Percentiles rank a stretch among this genome's conserved stretches.
Conservation (phyloP, 2,797 vertebrate genomes). For the Odontamblyopus lacepedii region DNA sequence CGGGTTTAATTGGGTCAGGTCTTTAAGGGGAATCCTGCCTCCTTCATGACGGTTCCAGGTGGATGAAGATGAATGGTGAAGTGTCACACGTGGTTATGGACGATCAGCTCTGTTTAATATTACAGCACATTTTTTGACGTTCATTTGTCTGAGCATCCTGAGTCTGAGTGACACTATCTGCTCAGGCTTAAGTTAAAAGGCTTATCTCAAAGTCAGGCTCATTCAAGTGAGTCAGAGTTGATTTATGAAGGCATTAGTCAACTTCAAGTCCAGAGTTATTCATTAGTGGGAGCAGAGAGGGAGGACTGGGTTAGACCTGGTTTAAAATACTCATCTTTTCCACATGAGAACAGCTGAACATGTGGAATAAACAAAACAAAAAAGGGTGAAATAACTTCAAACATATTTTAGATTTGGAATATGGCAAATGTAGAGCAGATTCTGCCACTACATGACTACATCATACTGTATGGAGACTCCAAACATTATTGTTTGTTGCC, state of each 20-base stretch:
- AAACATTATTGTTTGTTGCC: no score
- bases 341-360: no score
- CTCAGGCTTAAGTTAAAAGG: conserved; percentile 1
- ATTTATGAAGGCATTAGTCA: conserved; percentile 5
- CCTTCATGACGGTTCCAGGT: no score
- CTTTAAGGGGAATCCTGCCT: no score
- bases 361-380: no score
- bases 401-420: no score
- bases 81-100: not conserved
- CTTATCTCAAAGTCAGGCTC: not conserved
- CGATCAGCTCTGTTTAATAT: not conserved
- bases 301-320: not conserved
- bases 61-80: not conserved
- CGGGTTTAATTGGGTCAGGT: no score
- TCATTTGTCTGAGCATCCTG: not conserved
- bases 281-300: not conserved
- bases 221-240: not conserved
- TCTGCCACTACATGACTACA: no score
- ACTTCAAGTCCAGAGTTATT: not conserved
- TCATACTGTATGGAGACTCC: no score
- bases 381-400: no score
- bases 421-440: no score
- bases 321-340: no score
- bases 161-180: not conserved
- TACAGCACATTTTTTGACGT: not conserved